Evolutionary conservation across 2,113 vertebrate species (phyloP).

Genomic region (Puma concolor): DNA sequence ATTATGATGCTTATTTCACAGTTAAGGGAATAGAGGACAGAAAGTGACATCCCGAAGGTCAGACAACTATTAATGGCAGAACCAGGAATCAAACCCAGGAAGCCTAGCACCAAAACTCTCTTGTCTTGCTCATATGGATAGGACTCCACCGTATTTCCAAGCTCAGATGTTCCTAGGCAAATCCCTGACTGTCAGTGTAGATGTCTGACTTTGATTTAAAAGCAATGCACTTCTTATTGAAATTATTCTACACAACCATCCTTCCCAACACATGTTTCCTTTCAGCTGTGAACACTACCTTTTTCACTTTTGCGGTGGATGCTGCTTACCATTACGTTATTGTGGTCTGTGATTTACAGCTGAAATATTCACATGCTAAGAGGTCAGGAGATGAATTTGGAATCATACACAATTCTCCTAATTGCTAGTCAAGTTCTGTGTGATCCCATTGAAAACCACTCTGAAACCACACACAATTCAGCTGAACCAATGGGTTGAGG

Average conservation of each 20-base stretch:
- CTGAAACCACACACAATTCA: not conserved
- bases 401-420: not conserved
- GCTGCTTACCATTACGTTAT: not conserved
- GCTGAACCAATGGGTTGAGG: not conserved
- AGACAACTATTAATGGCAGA: not conserved
- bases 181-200: not conserved
- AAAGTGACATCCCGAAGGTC: not conserved
- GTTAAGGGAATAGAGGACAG: not conserved
- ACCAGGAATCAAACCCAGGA: not conserved
- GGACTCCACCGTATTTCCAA: not conserved
- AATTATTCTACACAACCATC: not conserved
- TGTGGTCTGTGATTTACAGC: constrained; percentile 1
- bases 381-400: not conserved
- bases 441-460: not conserved
- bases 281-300: not conserved
- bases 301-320: not conserved
- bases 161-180: not conserved
- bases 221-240: not conserved
- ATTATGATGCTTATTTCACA: not conserved
- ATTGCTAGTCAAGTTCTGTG: not conserved
- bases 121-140: not conserved
- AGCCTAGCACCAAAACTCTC: not conserved
- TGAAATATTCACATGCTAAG: not conserved
- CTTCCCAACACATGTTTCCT: not conserved
- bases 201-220: not conserved